phyloP scores from a whole-genome alignment of 1,140 invertebrate species.

The Doryteuthis pealeii region DNA sequence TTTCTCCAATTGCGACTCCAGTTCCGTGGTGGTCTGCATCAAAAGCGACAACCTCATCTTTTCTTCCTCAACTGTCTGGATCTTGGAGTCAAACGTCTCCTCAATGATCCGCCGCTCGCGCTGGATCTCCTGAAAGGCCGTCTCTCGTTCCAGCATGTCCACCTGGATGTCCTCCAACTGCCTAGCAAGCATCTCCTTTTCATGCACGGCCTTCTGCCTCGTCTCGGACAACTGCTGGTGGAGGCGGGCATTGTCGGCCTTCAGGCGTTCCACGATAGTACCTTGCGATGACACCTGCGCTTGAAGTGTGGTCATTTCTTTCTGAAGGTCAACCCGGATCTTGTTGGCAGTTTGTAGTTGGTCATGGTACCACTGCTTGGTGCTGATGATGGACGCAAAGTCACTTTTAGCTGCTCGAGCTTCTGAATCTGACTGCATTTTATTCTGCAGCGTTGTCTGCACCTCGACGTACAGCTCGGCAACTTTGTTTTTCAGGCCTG shows the following conservation, averaged over 20 bases:
- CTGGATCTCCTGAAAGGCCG: conserved; percentile 59
- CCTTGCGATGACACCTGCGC: conserved; percentile 45
- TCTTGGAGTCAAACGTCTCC: conserved; percentile 51
- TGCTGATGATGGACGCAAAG: conserved; percentile 54
- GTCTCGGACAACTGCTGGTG: conserved; percentile 55
- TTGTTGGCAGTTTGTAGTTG: conserved; percentile 59
- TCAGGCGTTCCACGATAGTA: conserved; percentile 56
- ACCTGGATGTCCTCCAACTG: conserved; percentile 62
- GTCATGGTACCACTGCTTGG: conserved; percentile 62
- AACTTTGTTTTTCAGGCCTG: conserved; percentile 61
- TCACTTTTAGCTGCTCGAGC: conserved; percentile 55
- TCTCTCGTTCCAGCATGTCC: conserved; percentile 62
- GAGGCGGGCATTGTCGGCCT: conserved; percentile 54
- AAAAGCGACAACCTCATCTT: conserved; percentile 42
- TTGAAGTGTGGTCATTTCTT: conserved; percentile 58
- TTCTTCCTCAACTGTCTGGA: conserved; percentile 58
- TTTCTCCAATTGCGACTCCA: conserved; percentile 56
- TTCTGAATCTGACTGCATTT: conserved; percentile 59
- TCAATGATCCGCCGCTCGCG: conserved; percentile 56
- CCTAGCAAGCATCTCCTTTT: conserved; percentile 60
- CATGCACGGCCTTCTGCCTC: conserved; percentile 57
- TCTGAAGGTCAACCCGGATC: conserved; percentile 54
- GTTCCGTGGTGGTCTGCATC: conserved; percentile 50
- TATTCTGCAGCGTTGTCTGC: conserved; percentile 56
- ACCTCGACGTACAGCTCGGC: conserved; percentile 62